Base-by-base conservation (phyloP, 64 coral and sea anemone genomes). In the Platygyra sinensis region DNA sequence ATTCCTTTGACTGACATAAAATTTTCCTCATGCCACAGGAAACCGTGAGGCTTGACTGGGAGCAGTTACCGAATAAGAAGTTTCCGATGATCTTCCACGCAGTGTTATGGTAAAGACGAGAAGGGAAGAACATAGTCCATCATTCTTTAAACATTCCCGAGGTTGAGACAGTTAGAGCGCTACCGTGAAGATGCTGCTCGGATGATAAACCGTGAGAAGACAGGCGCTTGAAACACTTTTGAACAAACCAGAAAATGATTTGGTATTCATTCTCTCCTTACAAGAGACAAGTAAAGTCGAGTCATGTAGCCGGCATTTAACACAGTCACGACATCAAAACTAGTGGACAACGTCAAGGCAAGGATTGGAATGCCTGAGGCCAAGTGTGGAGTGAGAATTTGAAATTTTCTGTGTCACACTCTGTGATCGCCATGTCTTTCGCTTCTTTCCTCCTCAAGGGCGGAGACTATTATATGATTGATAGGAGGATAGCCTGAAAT, bases 11-110 rank as follows among this genome's bases (percentile, higher is more conserved):
- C 33, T 36, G 33, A 36, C 33, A 36, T 36, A 36, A 36, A 36
- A 46, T 4, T 46, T 46, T 46, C 39, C 39, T n/a, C 39, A 46
- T 46, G 39, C 39, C n/a, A 64, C 15, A 84, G 93, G 18, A 62
- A 95, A n/a, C n/a, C 4, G 38, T 95, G 7, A 88, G 91, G 77
- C 78, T 95, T 3, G 49, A 54, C 30, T 95, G 93, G 93, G 89
- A 95, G 30, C 89, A 95, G 31, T 78, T 95, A 30, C 93, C 93
- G 6, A 95, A 95, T 27, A 85, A 50, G 22, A 13, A 74, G 0
- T 95, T 95, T 54, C 93, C 93, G 3, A 88, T 95, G 25, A 88
- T 95, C 31, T 87, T 95, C 36, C 93, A 95, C 77, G 83, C 93
- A 16, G 93, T 95, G 28, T 95, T n/a, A 60, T 77, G 93, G 93